Conservation (phyloP, 2,888 invertebrate species). For the Actias luna region DNA sequence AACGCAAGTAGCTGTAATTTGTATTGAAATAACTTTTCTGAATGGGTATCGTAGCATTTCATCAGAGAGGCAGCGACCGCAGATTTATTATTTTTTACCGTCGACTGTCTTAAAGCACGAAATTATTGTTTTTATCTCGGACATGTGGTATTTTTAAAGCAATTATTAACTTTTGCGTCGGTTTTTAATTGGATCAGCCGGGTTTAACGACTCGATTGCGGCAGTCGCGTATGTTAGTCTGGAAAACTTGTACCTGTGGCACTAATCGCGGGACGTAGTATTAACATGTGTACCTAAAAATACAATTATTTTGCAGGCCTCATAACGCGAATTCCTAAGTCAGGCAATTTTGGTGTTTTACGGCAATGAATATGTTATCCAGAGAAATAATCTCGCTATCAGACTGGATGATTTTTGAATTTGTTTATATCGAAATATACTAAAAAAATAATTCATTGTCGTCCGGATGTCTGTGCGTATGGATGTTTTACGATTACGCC, state of each 20-base stretch:
- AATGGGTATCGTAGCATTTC: slow-evolving; percentile 77
- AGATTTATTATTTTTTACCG: slow-evolving; percentile 79
- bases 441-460: too few relatives aligned
- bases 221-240: slow-evolving; percentile 55
- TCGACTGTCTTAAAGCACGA: slow-evolving; percentile 70
- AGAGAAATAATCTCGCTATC: too few relatives aligned
- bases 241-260: too few relatives aligned
- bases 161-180: slow-evolving; percentile 76
- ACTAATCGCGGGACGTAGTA: slow-evolving; percentile 32
- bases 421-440: too few relatives aligned
- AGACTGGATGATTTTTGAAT: too few relatives aligned
- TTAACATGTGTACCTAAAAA: not conserved
- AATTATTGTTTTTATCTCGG: slow-evolving; percentile 80
- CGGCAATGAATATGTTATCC: too few relatives aligned
- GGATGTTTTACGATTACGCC: too few relatives aligned
- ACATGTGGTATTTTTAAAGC: slow-evolving; percentile 74
- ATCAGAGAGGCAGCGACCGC: slow-evolving; percentile 60
- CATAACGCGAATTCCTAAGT: too few relatives aligned
- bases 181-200: slow-evolving; percentile 76
- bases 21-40: slow-evolving; percentile 79
- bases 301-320: too few relatives aligned
- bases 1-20: slow-evolving; percentile 79
- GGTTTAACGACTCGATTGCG: slow-evolving; percentile 67
- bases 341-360: too few relatives aligned
- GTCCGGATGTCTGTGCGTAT: too few relatives aligned